These are phyloP conservation scores for Alentia gelatinosa DNA, from an alignment of 2,888 invertebrate genomes.

Conservation along the genomic window DNA sequence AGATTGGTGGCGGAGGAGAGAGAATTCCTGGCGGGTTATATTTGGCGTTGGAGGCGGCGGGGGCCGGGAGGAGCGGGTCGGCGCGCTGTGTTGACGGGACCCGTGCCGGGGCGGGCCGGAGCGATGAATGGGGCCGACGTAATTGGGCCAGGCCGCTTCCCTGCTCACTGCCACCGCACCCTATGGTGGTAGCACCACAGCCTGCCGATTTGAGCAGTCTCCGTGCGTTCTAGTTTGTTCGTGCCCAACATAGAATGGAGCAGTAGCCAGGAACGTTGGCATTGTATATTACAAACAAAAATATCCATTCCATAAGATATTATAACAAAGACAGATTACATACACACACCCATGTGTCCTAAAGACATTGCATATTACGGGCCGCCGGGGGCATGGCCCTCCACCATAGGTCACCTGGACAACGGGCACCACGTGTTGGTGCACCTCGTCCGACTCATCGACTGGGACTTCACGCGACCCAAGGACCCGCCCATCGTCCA, in stretches of 20 bases:
- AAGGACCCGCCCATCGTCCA: background rate
- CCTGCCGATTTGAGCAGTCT: background rate
- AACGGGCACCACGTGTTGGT: background rate
- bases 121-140: background rate
- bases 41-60: background rate
- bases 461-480: background rate
- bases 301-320: background rate
- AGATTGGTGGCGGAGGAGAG: background rate
- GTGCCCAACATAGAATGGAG: background rate
- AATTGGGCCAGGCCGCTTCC: background rate
- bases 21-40: conserved; percentile 18
- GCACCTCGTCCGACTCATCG: background rate
- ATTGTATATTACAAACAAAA: background rate
- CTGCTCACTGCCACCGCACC: background rate
- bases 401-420: background rate
- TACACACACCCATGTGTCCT: background rate
- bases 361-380: background rate
- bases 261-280: background rate
- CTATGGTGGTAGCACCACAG: background rate
- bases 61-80: background rate
- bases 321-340: background rate
- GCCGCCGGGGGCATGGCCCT: background rate
- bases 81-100: background rate
- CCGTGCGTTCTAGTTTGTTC: too few species aligned
- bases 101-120: background rate